phyloP scores from a whole-genome alignment of 2,888 invertebrate species.

The Caenorhabditis zanzibari region DNA sequence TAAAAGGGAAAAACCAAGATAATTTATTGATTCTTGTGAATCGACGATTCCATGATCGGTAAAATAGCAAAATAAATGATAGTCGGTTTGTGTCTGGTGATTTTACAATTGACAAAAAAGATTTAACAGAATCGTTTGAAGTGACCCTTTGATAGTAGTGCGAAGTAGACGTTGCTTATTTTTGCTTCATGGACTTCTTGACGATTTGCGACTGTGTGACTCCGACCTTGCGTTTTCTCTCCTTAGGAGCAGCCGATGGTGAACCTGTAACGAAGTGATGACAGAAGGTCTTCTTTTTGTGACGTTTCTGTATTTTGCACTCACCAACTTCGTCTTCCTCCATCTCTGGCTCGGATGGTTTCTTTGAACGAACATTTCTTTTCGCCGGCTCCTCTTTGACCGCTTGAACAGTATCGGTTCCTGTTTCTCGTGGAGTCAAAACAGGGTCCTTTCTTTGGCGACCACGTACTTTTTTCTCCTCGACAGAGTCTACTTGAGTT shows the following conservation, averaged over 20 bases:
- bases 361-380: conserved; percentile 5
- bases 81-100: conserved; percentile 2
- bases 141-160: background rate
- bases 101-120: conserved; percentile 7
- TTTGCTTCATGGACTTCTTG: conserved; percentile 22
- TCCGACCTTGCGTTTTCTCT: conserved; percentile 36
- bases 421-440: background rate
- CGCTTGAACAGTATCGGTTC: background rate
- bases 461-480: conserved; percentile 8
- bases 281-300: no score
- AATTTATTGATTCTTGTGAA: conserved; percentile 14
- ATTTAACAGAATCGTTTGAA: conserved; percentile 12
- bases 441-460: background rate
- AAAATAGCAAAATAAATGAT: conserved; percentile 7
- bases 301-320: background rate
- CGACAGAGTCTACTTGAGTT: background rate
- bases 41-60: background rate
- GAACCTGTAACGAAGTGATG: background rate
- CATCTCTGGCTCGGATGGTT: background rate
- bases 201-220: background rate
- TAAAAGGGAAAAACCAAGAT: background rate
- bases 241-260: conserved; percentile 9
- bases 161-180: background rate
- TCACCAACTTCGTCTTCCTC: background rate
- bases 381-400: background rate